Percentiles rank a stretch among this genome's conserved stretches.
Evolutionary conservation across 2,888 invertebrate species (phyloP).

Genomic region (Pristionchus arcanus): DNA sequence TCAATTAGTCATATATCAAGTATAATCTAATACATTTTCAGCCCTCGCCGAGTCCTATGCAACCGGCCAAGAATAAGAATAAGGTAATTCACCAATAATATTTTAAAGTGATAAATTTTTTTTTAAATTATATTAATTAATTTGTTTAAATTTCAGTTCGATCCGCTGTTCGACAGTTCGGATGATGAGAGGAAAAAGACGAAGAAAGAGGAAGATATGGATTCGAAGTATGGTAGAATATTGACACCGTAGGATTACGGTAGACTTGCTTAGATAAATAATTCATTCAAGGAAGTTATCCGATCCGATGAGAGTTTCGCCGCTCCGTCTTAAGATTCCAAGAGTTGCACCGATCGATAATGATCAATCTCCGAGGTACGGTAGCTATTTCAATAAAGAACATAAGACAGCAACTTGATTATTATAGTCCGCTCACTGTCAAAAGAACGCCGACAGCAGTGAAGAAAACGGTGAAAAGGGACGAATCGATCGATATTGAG

Average conservation of each 20-base stretch:
- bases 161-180: not conserved
- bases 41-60: not conserved
- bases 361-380: too few relatives aligned
- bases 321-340: too few relatives aligned
- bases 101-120: too few relatives aligned
- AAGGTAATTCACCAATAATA: not conserved
- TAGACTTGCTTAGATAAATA: not conserved
- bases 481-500: not conserved
- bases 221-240: not conserved
- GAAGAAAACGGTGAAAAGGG: not conserved
- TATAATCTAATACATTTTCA: not conserved
- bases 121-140: not conserved
- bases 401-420: too few relatives aligned
- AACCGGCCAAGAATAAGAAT: not conserved
- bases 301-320: too few relatives aligned
- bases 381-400: too few relatives aligned
- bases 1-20: too few relatives aligned
- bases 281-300: too few relatives aligned
- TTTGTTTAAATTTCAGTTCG: not conserved
- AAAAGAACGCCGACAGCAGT: not conserved
- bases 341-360: too few relatives aligned
- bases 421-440: too few relatives aligned
- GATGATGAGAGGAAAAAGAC: constrained; percentile 10
- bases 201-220: not conserved
- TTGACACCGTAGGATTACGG: not conserved